Evolutionary conservation across 30 jellyfish, hydroid and myxozoan species (phyloP), one percentile per base, ranked within the genome.

Genomic region (Hydractinia echinata): DNA sequence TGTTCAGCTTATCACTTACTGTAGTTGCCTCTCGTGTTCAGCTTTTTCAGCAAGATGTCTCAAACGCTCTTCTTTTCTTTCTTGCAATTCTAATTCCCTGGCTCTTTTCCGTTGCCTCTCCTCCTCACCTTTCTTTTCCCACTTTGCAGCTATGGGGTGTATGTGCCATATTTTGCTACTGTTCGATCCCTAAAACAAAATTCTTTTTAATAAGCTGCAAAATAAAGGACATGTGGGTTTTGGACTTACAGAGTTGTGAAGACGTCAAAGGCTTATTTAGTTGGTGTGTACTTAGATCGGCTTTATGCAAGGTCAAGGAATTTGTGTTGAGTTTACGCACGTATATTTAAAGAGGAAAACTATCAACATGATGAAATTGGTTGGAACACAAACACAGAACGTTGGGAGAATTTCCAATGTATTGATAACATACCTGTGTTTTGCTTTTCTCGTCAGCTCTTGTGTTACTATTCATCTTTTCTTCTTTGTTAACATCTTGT

Each of bases 111-210:
- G 64, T 19, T 10, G 21, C 11, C 48, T 39, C 16, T 80, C 81
- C 18, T 80, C 87, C 67, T 80, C 87, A 61, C 81, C 87, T 61
- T 49, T 80, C 16, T 44, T 19, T 66, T 80, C 87, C 87, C 87
- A 80, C 67, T 62, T 51, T 66, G 66, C 55, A 14, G 87, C 69
- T 5, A 80, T 14, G 15, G 87, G 87, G 21, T 60, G 83, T 0
- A 80, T 61, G 56, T 61, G 44, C 44, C 44, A 30, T 30, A 30
- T 30, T 30, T 30, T 30, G 44, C 44, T 30, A 30, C 44, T 30
- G 44, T 30, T 30, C 44, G 44, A 2, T 30, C 44, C 44, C 44
- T 30, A 30, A 30, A 30, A 30, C 44, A 30, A 30, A 2, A 30
- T 2, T 2, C 44, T 30, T 30, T 30, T 30, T 30, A 30, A 30